A percentile compares a stretch with the other conserved stretches of the same genome.
phyloP scores from a whole-genome alignment of 2,113 vertebrate genomes.

The Galbula dea region DNA sequence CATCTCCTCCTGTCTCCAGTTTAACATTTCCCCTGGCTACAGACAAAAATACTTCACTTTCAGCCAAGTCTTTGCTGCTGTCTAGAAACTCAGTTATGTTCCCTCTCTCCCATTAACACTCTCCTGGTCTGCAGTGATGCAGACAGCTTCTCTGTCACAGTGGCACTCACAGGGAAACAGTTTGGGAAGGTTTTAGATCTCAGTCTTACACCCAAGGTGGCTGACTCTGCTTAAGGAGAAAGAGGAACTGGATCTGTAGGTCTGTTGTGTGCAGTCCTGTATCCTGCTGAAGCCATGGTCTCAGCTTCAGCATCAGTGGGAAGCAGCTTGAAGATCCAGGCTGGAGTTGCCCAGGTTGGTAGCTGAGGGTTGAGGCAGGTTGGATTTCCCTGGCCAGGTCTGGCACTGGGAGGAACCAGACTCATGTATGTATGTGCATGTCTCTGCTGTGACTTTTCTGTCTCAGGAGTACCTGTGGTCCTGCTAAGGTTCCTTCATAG shows the following conservation, averaged over 20 bases:
- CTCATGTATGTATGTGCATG: too few relatives aligned
- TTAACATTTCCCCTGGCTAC: conserved; percentile 6
- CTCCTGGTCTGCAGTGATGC: background rate
- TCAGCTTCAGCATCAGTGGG: accelerated
- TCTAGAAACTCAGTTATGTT: background rate
- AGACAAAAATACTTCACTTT: conserved; percentile 11
- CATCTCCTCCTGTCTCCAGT: background rate
- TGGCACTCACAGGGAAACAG: background rate
- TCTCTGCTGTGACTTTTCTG: too few relatives aligned
- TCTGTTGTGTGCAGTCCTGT: background rate
- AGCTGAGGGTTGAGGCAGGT: background rate
- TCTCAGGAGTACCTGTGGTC: too few relatives aligned
- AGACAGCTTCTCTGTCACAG: background rate
- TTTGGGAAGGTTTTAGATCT: background rate
- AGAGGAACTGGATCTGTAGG: background rate
- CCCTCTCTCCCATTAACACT: background rate
- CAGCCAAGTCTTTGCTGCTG: background rate
- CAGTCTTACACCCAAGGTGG: too few relatives aligned
- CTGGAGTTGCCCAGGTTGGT: background rate
- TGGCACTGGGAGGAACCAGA: too few relatives aligned
- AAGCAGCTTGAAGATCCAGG: background rate
- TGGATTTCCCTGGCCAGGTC: too few relatives aligned
- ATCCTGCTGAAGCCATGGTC: accelerated
- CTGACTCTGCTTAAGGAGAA: background rate
- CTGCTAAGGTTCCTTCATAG: too few relatives aligned